Evolutionary conservation across 2,797 vertebrate genomes (phyloP).

Genomic region (Leptatherina wallacei): DNA sequence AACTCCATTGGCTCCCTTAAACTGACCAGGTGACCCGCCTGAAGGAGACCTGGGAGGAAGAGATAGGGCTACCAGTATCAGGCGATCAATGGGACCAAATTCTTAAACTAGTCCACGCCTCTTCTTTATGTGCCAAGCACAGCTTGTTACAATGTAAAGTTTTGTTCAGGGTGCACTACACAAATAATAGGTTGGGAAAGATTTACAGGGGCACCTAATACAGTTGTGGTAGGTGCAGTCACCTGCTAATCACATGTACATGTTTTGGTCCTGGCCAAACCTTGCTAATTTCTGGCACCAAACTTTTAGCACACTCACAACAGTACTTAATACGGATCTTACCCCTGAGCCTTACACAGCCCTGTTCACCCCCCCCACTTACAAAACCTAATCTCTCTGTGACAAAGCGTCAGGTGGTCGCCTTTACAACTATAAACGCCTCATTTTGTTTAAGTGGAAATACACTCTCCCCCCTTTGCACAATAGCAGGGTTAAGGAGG

Average conservation of each 20-base stretch:
- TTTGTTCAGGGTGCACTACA: not conserved
- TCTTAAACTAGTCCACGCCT: not conserved
- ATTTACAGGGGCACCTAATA: not conserved
- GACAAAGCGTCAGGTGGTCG: not conserved
- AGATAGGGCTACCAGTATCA: not conserved
- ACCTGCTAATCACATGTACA: no score
- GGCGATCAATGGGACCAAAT: not conserved
- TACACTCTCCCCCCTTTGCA: not conserved
- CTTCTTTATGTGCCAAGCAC: not conserved
- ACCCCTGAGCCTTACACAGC: not conserved
- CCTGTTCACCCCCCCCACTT: not conserved
- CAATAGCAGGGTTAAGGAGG: not conserved
- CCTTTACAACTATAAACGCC: not conserved
- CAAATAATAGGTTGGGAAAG: not conserved
- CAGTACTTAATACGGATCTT: not conserved
- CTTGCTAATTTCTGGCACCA: not conserved
- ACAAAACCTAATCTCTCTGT: no score
- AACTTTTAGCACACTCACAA: not conserved
- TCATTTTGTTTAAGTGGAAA: not conserved
- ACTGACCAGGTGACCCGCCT: not conserved
- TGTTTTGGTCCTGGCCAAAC: no score
- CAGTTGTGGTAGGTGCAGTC: no score
- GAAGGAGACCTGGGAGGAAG: not conserved
- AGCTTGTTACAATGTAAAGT: not conserved
- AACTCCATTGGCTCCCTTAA: not conserved